phyloP scores from a whole-genome alignment of 2,888 invertebrate genomes.

The Syrphus vitripennis region DNA sequence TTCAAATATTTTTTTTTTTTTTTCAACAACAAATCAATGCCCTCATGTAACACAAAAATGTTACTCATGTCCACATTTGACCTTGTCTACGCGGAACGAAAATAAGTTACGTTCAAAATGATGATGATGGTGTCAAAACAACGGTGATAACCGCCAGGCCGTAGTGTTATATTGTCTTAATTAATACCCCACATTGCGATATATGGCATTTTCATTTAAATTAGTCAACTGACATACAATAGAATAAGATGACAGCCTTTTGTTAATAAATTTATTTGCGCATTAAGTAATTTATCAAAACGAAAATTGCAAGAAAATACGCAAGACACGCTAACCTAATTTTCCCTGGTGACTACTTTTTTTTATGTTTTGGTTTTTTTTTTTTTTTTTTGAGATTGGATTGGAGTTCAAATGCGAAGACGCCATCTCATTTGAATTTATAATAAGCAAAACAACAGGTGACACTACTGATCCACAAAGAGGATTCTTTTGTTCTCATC shows the following conservation, averaged over 20 bases:
- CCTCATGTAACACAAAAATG: constrained; percentile 24
- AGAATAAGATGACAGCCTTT: constrained; percentile 7
- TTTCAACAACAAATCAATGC: constrained; percentile 4
- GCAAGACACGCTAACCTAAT: constrained; percentile 65
- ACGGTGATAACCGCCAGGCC: constrained; percentile 7
- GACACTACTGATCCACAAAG: constrained; percentile 2
- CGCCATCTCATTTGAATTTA: constrained; percentile 52
- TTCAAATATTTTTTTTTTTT: background rate
- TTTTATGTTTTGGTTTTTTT: background rate
- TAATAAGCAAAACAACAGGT: constrained; percentile 26
- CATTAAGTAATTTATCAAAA: constrained; percentile 35
- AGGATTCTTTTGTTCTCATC: constrained; percentile 21
- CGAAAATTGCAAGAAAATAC: constrained; percentile 20
- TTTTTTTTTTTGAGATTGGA: constrained; percentile 7
- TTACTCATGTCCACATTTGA: constrained; percentile 11
- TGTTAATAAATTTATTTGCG: constrained; percentile 17
- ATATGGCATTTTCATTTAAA: constrained; percentile 50
- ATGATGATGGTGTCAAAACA: constrained; percentile 29
- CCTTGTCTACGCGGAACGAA: constrained; percentile 34
- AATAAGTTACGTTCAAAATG: background rate
- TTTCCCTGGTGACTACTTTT: constrained; percentile 8
- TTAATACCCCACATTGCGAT: constrained; percentile 34
- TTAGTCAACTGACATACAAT: constrained; percentile 12
- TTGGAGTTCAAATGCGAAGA: background rate
- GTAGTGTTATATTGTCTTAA: constrained; percentile 11